A percentile compares a stretch with the other conserved stretches of the same genome.
Conservation (phyloP, 1,140 invertebrate genomes). For the Eurosta solidaginis region DNA sequence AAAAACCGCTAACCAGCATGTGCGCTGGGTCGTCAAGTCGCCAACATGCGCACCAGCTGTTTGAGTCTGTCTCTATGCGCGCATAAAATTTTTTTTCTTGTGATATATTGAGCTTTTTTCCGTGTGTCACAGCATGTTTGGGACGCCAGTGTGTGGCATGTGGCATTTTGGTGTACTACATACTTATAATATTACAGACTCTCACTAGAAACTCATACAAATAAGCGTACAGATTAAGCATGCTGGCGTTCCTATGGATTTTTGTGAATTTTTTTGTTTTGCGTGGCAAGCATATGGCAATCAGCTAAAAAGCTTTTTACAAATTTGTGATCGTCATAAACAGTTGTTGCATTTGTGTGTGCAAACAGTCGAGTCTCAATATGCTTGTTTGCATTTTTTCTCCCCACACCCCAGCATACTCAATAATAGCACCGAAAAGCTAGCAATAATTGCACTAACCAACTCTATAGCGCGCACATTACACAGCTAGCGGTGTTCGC, state of each 20-base stretch:
- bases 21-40: conserved; percentile 9
- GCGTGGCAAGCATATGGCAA: not conserved
- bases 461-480: too few species aligned
- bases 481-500: not conserved
- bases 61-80: not conserved
- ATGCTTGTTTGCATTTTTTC: not conserved
- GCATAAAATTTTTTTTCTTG: too few species aligned
- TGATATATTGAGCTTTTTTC: not conserved
- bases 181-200: not conserved
- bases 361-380: not conserved
- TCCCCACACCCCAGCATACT: not conserved
- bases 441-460: not conserved
- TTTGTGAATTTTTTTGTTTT: conserved; percentile 29
- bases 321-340: not conserved
- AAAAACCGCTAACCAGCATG: not conserved
- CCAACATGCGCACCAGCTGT: not conserved
- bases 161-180: not conserved
- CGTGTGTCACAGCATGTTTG: not conserved
- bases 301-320: conserved; percentile 7
- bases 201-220: not conserved
- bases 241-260: conserved; percentile 5
- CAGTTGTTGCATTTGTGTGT: not conserved
- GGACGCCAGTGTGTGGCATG: not conserved
- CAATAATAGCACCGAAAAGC: too few species aligned
- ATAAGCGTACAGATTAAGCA: not conserved